Conservation (phyloP, 2,797 vertebrate species). For the Poecilia velifera region DNA sequence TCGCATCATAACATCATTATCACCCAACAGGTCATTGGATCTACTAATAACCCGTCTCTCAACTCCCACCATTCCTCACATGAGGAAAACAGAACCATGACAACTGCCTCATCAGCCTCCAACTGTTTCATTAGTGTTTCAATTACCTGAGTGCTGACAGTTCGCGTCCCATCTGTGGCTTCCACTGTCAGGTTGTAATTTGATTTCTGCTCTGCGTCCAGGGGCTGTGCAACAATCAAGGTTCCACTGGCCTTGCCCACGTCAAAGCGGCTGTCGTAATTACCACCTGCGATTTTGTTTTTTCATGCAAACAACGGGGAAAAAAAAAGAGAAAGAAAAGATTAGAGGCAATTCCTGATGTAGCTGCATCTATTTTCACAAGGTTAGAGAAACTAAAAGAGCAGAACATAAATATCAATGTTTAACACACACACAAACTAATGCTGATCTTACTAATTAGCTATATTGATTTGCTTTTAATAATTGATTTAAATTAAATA, state of each 20-base stretch:
- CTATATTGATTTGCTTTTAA: conserved; percentile 11
- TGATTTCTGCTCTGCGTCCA: conserved; percentile 96
- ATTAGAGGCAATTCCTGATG: conserved; percentile 59
- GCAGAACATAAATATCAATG: conserved; percentile 43
- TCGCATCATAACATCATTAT: conserved; percentile 29
- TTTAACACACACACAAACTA: conserved; percentile 22
- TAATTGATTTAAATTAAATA: conserved; percentile 4
- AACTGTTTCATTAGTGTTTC: conserved; percentile 72
- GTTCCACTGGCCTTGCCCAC: conserved; percentile 97
- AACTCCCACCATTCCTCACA: conserved; percentile 32
- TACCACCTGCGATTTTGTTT: conserved; percentile 87
- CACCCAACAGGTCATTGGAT: conserved; percentile 20
- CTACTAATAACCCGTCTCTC: conserved; percentile 49
- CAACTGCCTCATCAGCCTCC: conserved; percentile 70
- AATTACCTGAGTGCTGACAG: conserved; percentile 95
- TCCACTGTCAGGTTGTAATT: conserved; percentile 98
- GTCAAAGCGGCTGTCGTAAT: conserved; percentile 97
- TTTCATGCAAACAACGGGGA: conserved; percentile 67
- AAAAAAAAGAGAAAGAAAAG: conserved; percentile 67
- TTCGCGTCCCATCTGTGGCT: conserved; percentile 94
- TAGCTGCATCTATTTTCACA: conserved; percentile 19
- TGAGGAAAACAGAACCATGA: conserved; percentile 53
- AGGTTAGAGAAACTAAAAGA: conserved; percentile 46
- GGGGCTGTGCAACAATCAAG: conserved; percentile 91
- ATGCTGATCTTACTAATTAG: conserved; percentile 5